Percentiles rank a stretch among this genome's conserved stretches.
Evolutionary conservation across 1,140 invertebrate genomes (phyloP).

Genomic region (Cydia fagiglandana): DNA sequence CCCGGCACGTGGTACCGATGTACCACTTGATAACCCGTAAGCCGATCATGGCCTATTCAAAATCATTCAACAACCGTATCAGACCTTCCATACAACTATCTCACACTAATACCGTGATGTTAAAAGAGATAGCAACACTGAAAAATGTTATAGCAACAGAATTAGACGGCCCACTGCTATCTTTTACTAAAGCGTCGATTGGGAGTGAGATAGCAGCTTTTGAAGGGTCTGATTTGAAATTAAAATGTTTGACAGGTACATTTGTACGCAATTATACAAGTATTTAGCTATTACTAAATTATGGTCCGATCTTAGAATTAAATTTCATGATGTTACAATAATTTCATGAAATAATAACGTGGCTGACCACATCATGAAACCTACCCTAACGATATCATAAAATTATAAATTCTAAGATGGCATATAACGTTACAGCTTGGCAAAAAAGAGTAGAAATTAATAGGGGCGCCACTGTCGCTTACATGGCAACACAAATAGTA

Average conservation of each 20-base stretch:
- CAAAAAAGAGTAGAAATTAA: too few relatives aligned
- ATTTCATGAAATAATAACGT: too few relatives aligned
- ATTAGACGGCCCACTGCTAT: constrained; percentile 12
- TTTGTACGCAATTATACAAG: constrained; percentile 40
- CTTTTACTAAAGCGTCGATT: constrained; percentile 21
- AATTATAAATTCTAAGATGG: too few relatives aligned
- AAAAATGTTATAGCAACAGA: constrained; percentile 20
- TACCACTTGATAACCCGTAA: constrained; percentile 51
- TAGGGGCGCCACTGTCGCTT: too few relatives aligned
- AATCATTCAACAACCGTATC: constrained; percentile 28
- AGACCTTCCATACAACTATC: not conserved
- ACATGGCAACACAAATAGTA: too few relatives aligned
- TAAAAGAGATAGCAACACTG: constrained; percentile 4
- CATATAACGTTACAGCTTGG: too few relatives aligned
- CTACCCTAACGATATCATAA: too few relatives aligned
- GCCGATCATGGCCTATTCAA: constrained; percentile 49
- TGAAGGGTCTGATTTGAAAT: constrained; percentile 16
- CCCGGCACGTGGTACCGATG: constrained; percentile 60
- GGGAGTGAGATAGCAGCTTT: constrained; percentile 20
- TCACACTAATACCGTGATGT: constrained; percentile 9
- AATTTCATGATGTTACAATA: too few relatives aligned
- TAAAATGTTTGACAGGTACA: constrained; percentile 38
- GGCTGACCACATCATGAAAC: too few relatives aligned
- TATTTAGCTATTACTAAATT: not conserved
- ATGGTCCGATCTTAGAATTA: too few relatives aligned